Percentiles rank a stretch among this genome's conserved stretches.
These are phyloP conservation scores for Biston stratarius DNA, from an alignment of 2,888 invertebrate genomes.

Conservation along the genomic window DNA sequence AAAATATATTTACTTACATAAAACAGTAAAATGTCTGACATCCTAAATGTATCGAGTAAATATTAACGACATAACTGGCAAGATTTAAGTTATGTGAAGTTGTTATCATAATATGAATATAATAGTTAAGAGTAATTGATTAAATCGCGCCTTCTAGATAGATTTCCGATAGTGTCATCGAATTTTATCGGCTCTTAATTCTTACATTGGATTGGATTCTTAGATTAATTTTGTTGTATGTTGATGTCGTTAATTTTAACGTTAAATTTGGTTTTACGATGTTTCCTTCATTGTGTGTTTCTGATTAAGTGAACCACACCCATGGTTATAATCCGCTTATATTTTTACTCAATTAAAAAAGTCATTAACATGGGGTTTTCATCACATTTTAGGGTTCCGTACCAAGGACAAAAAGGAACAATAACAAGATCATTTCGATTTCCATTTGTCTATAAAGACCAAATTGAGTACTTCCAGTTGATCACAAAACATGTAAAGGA, in stretches of 20 bases:
- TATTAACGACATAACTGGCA: constrained; percentile 13
- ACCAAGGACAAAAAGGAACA: too few species aligned
- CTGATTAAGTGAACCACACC: constrained; percentile 40
- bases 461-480: too few species aligned
- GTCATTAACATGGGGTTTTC: constrained; percentile 4
- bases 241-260: constrained; percentile 34
- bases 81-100: constrained; percentile 24
- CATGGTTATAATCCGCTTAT: constrained; percentile 25
- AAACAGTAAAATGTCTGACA: constrained; percentile 27
- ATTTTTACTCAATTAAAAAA: constrained; percentile 13
- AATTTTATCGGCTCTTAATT: constrained; percentile 27
- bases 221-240: constrained; percentile 26
- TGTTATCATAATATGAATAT: constrained; percentile 23
- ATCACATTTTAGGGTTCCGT: neutral
- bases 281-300: constrained; percentile 30
- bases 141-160: constrained; percentile 31
- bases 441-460: too few species aligned
- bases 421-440: too few species aligned
- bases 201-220: constrained; percentile 23
- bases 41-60: constrained; percentile 2
- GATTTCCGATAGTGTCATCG: constrained; percentile 38
- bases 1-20: neutral
- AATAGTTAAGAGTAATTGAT: constrained; percentile 21
- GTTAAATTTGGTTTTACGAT: constrained; percentile 36
- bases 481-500: too few species aligned